Conservation (phyloP, 2,888 invertebrate genomes). For the Scotopteryx bipunctaria region DNA sequence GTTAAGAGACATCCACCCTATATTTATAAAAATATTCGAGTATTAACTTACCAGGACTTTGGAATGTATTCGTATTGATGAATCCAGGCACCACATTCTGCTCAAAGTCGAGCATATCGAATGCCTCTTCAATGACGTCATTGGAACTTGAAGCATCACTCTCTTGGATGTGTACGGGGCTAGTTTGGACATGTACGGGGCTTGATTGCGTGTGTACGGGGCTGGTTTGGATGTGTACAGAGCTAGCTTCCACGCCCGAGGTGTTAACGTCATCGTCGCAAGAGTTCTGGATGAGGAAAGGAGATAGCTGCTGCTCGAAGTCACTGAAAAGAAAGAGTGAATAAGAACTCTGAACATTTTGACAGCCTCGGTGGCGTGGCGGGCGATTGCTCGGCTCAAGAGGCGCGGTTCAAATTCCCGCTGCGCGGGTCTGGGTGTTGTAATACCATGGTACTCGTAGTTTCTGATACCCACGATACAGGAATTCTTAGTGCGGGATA, state of each 20-base stretch:
- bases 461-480: too few relatives aligned
- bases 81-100: conserved; percentile 76
- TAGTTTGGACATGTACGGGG: conserved; percentile 34
- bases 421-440: too few relatives aligned
- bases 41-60: conserved; percentile 52
- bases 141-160: conserved; percentile 46
- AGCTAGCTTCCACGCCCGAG: conserved; percentile 51
- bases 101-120: conserved; percentile 72
- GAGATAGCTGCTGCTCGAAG: conserved; percentile 84
- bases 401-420: too few relatives aligned
- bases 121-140: conserved; percentile 56
- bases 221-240: conserved; percentile 21
- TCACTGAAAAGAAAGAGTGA: conserved; percentile 57
- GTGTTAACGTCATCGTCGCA: conserved; percentile 64
- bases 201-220: conserved; percentile 39
- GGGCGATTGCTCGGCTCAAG: too few relatives aligned
- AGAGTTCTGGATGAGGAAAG: conserved; percentile 77
- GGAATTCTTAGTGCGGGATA: too few relatives aligned
- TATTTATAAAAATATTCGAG: neutral
- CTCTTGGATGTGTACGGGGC: conserved; percentile 59
- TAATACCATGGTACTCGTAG: too few relatives aligned
- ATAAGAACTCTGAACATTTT: neutral
- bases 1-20: neutral
- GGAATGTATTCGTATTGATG: conserved; percentile 71
- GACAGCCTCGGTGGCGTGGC: too few relatives aligned